Evolutionary conservation across 2,888 invertebrate species (phyloP).

Genomic region (Caenorhabditis imperialis): DNA sequence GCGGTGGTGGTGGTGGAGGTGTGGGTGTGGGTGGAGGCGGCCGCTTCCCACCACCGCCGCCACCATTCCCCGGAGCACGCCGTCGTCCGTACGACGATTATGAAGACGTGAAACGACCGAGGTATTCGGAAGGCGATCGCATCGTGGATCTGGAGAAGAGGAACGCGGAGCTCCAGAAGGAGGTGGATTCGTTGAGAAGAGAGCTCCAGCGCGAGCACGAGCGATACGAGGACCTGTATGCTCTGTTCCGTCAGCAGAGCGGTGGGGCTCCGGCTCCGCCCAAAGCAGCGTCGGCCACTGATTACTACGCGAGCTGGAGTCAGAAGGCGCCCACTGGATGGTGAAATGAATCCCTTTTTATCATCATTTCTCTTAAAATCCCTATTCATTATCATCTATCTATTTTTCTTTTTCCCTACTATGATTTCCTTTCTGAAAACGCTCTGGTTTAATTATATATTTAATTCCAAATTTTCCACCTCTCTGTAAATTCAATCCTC

Average conservation of each 20-base stretch:
- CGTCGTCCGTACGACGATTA: conserved; percentile 35
- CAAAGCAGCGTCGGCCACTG: conserved; percentile 18
- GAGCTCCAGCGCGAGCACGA: conserved; percentile 72
- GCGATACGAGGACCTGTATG: conserved; percentile 73
- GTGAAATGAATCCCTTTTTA: conserved; percentile 1
- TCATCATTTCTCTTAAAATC: background rate
- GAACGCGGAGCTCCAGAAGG: conserved; percentile 68
- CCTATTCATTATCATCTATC: conserved; percentile 11
- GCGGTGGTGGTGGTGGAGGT: conserved; percentile 21
- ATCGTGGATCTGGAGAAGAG: conserved; percentile 64
- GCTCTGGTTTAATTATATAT: background rate
- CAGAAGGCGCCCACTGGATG: conserved; percentile 28
- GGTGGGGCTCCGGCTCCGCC: conserved; percentile 46
- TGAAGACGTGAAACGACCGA: conserved; percentile 49
- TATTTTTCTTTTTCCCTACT: background rate
- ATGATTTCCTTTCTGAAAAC: conserved; percentile 4
- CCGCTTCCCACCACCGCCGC: conserved; percentile 24
- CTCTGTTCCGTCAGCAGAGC: conserved; percentile 68
- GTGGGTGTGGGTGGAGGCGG: conserved; percentile 39
- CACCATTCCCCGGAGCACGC: conserved; percentile 40
- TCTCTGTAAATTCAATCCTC: background rate
- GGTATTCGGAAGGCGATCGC: conserved; percentile 49
- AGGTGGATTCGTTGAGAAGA: conserved; percentile 68
- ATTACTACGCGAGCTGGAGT: conserved; percentile 38
- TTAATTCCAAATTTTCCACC: background rate